Base-by-base conservation (phyloP, 2,888 invertebrate genomes). In the Drosophila anceps region DNA sequence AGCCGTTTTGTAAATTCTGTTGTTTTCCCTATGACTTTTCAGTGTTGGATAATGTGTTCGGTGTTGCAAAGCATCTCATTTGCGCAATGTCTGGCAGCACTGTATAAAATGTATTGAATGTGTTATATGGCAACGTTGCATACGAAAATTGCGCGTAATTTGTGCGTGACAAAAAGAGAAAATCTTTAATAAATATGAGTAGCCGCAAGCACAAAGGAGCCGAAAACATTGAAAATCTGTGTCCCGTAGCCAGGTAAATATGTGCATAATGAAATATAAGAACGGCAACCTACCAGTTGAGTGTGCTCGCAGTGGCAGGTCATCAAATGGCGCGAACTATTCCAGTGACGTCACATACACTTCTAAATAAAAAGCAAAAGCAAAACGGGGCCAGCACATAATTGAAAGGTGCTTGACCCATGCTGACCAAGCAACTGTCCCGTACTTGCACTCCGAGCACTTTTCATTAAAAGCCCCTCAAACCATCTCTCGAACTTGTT, bases 201-300 rank as follows among this genome's bases (percentile, higher is more conserved):
- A 82, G 78, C 67, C 91, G 86, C 67, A 91, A 91, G 66, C 76
- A 81, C 50, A 91, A 88, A 73, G 72, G 68, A 65, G 80, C 75
- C 18, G 87, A 90, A 76, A 92, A 93, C 73, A 91, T 92, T 88
- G 92, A 92, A 73, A 93, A 92, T 84, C 81, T 91, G 76, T 92
- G 92, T 74, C 92, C 92, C 50, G 79, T 88, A 59, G 67, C 87
- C 66, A 92, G 92, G 92, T 92, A 88, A 91, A 61, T 72, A 73
- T 46, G 15, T 18, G 12, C 18, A 18, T 9, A 4, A 13, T 20
- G 1, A 53, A 48, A 18, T 2, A 46, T 13, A 46, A 9, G n/a
- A 13, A 4, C 33, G 5, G n/a, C 13, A 20, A 9, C 27, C 4
- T 13, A 46, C 24, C 15, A 48, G 12, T 10, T 4, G 46, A 4